Conservation (phyloP, 1,140 invertebrate genomes). For the Zaprionus ornatus region DNA sequence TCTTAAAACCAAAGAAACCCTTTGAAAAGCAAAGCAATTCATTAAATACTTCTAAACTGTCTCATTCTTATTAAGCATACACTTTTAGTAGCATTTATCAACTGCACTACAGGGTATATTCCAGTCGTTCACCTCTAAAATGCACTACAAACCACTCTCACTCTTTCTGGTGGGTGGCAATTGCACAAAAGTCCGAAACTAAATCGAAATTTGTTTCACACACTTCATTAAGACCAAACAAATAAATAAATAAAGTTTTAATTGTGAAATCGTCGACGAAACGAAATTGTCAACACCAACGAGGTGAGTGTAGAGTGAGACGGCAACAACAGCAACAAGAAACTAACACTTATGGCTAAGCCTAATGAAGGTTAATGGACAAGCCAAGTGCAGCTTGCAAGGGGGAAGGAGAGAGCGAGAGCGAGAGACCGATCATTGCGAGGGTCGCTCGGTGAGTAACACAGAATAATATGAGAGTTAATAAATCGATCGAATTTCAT, state of each 20-base stretch:
- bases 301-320: slow-evolving; percentile 43
- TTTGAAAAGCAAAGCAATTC: no score
- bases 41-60: no score
- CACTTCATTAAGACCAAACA: slow-evolving; percentile 74
- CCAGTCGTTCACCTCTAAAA: neutral
- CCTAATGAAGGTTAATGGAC: slow-evolving; percentile 82
- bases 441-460: slow-evolving; percentile 28
- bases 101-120: neutral
- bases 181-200: slow-evolving; percentile 40
- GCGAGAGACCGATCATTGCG: neutral
- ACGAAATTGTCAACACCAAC: slow-evolving; percentile 69
- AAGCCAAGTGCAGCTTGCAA: slow-evolving; percentile 45
- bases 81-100: neutral
- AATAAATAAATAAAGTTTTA: slow-evolving; percentile 77
- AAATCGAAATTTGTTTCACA: slow-evolving; percentile 64
- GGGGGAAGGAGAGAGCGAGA: neutral
- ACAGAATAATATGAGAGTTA: slow-evolving; percentile 71
- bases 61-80: neutral
- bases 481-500: slow-evolving; percentile 83
- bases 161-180: slow-evolving; percentile 40
- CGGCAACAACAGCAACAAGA: slow-evolving; percentile 11
- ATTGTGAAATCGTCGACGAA: slow-evolving; percentile 69
- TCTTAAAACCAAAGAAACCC: neutral
- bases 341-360: slow-evolving; percentile 51
- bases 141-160: neutral